Percentiles rank a stretch among this genome's conserved stretches.
phyloP scores from a whole-genome alignment of 2,888 invertebrate genomes.

The Meliscaeva auricollis region DNA sequence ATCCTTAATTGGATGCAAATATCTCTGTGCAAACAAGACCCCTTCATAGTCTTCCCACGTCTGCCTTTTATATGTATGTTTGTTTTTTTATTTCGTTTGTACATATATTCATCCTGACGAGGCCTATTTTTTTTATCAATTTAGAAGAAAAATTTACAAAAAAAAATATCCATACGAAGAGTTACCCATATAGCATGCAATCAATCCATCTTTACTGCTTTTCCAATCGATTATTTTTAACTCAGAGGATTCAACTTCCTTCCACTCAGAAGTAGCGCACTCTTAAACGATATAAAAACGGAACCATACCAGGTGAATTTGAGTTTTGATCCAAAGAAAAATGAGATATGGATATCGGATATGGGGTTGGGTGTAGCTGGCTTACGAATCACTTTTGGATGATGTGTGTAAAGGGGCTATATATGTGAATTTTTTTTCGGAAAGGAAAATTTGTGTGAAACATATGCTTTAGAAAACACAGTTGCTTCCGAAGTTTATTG shows the following conservation, averaged over 20 bases:
- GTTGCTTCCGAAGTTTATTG: neutral
- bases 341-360: neutral
- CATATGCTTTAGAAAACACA: neutral
- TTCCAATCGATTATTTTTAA: slow-evolving; percentile 48
- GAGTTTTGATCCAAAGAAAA: slow-evolving; percentile 8
- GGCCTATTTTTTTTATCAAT: neutral
- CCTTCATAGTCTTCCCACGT: neutral
- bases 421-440: neutral
- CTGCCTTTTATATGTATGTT: neutral
- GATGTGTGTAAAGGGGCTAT: neutral
- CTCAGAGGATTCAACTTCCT: slow-evolving; percentile 18
- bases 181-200: slow-evolving; percentile 46
- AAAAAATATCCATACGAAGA: neutral
- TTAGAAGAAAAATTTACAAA: neutral
- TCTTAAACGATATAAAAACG: slow-evolving; percentile 7
- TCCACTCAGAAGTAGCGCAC: slow-evolving; percentile 7
- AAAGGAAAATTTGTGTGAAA: neutral
- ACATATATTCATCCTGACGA: neutral
- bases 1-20: slow-evolving; percentile 36
- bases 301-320: slow-evolving; percentile 23
- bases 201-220: slow-evolving; percentile 61
- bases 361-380: neutral
- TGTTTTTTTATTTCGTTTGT: too few relatives aligned
- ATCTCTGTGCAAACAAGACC: neutral
- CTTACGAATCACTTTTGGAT: slow-evolving; percentile 13